These are phyloP conservation scores for Nansenia antarctica DNA, from an alignment of 2,113 vertebrate species.

Conservation along the genomic window DNA sequence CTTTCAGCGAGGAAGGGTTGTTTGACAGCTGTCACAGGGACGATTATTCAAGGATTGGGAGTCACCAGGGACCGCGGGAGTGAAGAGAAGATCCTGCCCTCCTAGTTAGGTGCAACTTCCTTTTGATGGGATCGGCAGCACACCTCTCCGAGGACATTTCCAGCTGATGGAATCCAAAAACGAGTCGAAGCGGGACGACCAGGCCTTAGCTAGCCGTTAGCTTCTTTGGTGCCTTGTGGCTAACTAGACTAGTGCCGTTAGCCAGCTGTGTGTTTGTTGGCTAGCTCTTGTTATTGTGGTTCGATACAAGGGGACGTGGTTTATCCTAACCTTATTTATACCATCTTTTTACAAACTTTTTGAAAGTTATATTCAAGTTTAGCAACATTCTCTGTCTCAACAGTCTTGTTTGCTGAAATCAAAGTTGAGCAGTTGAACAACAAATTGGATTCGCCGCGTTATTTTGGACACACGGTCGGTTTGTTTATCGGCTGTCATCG, in stretches of 20 bases:
- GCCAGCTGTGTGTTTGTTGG: conserved; percentile 4
- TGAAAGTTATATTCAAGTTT: conserved; percentile 29
- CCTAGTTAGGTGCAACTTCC: conserved; percentile 40
- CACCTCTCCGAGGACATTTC: conserved; percentile 11
- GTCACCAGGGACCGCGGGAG: conserved; percentile 14
- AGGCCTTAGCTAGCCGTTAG: conserved; percentile 38
- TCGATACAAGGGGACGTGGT: not conserved
- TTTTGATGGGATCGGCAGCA: not conserved
- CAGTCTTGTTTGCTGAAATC: conserved; percentile 2
- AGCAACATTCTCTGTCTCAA: not conserved
- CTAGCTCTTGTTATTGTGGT: conserved; percentile 30
- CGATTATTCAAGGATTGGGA: conserved; percentile 47
- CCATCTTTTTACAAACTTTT: conserved; percentile 33
- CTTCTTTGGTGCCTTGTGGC: conserved; percentile 50
- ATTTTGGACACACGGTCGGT: conserved; percentile 5
- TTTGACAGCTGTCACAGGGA: conserved; percentile 12
- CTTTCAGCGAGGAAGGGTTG: conserved; percentile 22
- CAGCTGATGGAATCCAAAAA: conserved; percentile 50
- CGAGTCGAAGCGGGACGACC: conserved; percentile 27
- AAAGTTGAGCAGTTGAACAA: conserved; percentile 32
- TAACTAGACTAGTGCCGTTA: conserved; percentile 30
- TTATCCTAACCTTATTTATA: not conserved
- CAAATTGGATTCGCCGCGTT: not conserved
- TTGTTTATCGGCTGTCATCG: conserved; percentile 35
- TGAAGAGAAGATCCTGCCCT: conserved; percentile 3